These are phyloP conservation scores for Xiphophorus couchianus DNA, from an alignment of 2,113 vertebrate genomes.

Conservation along the genomic window DNA sequence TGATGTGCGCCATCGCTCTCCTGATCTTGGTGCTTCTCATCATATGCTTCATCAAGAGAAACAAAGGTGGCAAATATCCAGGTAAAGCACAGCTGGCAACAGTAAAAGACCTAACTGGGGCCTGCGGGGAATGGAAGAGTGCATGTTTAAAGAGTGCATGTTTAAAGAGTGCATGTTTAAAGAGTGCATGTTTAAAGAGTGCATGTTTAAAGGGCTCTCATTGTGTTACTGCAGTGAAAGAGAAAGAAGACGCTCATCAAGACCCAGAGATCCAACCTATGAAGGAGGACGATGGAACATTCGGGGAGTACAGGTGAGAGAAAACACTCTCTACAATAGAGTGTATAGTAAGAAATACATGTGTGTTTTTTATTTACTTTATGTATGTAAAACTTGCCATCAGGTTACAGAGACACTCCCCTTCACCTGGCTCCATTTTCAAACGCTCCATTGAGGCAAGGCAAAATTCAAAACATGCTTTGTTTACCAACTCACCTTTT, in stretches of 20 bases:
- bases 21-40: slow-evolving; percentile 96
- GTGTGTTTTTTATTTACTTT: neutral
- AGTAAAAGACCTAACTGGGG: neutral
- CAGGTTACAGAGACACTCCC: slow-evolving; percentile 58
- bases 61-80: slow-evolving; percentile 98
- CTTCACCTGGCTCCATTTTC: slow-evolving; percentile 51
- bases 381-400: slow-evolving; percentile 59
- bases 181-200: neutral
- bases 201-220: neutral
- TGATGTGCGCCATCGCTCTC: slow-evolving; percentile 97
- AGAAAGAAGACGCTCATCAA: slow-evolving; percentile 97
- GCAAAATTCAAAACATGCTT: slow-evolving; percentile 16
- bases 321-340: neutral
- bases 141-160: no score
- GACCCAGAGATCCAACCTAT: slow-evolving; percentile 98
- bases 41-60: slow-evolving; percentile 97
- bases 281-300: slow-evolving; percentile 98
- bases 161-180: neutral
- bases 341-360: neutral
- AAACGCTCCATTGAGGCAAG: slow-evolving; percentile 69
- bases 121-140: neutral
- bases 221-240: slow-evolving; percentile 86
- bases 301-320: slow-evolving; percentile 97
- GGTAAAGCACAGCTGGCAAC: slow-evolving; percentile 74
- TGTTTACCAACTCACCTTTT: slow-evolving; percentile 20